Conservation (phyloP, 2,113 vertebrate genomes). For the Leptocoma aspasia region DNA sequence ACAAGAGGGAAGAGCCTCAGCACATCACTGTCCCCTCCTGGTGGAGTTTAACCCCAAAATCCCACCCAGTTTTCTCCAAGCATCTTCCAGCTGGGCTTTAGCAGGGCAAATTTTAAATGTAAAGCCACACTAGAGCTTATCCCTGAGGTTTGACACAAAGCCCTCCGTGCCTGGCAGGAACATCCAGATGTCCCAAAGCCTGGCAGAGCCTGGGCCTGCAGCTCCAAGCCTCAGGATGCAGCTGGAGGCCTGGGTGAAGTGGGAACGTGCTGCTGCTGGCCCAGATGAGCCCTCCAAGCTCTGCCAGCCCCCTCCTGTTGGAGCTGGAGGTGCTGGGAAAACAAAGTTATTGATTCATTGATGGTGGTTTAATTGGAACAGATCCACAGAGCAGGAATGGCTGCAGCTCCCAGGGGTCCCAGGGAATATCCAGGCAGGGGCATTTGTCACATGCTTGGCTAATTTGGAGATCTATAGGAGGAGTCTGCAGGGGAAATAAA, state of each 20-base stretch:
- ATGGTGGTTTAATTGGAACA: not conserved
- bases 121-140: not conserved
- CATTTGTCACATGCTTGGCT: not conserved
- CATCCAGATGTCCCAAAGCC: not conserved
- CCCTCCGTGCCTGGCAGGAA: rapidly evolving
- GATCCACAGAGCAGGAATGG: not conserved
- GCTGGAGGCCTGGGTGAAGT: not conserved
- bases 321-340: not conserved
- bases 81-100: not conserved
- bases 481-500: not conserved
- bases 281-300: not conserved
- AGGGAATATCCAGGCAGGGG: not conserved
- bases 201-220: not conserved
- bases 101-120: too few relatives aligned
- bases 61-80: not conserved
- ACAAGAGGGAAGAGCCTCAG: not conserved
- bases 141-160: rapidly evolving
- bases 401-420: not conserved
- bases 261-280: not conserved
- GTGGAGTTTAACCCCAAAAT: not conserved
- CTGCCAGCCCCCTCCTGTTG: not conserved
- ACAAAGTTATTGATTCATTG: not conserved
- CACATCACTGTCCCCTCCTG: not conserved
- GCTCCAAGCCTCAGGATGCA: not conserved
- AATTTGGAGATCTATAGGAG: not conserved